A percentile compares a stretch with the other conserved stretches of the same genome.
phyloP scores from a whole-genome alignment of 2,113 vertebrate species.

The Pampusana beccarii region DNA sequence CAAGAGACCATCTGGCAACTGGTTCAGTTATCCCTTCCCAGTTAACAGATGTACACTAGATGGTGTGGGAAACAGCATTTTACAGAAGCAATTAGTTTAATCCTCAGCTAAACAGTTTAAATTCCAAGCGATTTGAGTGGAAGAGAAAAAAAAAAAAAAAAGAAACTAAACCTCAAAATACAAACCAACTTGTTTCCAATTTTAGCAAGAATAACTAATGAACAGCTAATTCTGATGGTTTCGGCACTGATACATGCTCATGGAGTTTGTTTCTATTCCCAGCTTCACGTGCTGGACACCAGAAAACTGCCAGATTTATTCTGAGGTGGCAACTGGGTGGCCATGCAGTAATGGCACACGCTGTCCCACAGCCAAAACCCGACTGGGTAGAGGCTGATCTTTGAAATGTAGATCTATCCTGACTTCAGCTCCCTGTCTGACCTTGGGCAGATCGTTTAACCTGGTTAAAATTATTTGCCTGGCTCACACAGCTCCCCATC shows the following conservation, averaged over 20 bases:
- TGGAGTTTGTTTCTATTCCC: background rate
- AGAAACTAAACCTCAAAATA: background rate
- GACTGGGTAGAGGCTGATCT: background rate
- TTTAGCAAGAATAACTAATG: background rate
- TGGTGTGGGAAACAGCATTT: constrained; percentile 51
- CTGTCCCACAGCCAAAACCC: background rate
- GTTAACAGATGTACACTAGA: constrained; percentile 60
- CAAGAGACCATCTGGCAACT: constrained; percentile 68
- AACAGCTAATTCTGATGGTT: background rate
- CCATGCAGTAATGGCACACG: rapidly evolving
- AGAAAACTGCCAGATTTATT: background rate
- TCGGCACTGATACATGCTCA: rapidly evolving
- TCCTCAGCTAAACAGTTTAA: constrained; percentile 65
- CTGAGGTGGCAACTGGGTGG: background rate
- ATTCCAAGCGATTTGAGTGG: constrained; percentile 28
- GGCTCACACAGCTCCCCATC: background rate
- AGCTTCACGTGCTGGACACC: rapidly evolving
- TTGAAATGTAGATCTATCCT: background rate
- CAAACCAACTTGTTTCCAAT: background rate
- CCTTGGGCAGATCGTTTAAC: background rate
- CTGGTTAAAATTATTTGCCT: background rate
- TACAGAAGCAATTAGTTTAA: constrained; percentile 70
- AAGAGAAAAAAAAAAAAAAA: background rate
- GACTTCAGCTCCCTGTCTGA: background rate
- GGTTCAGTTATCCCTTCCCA: constrained; percentile 36